These are phyloP conservation scores for Pararge aegeria DNA, from an alignment of 1,140 invertebrate genomes.

Conservation along the genomic window DNA sequence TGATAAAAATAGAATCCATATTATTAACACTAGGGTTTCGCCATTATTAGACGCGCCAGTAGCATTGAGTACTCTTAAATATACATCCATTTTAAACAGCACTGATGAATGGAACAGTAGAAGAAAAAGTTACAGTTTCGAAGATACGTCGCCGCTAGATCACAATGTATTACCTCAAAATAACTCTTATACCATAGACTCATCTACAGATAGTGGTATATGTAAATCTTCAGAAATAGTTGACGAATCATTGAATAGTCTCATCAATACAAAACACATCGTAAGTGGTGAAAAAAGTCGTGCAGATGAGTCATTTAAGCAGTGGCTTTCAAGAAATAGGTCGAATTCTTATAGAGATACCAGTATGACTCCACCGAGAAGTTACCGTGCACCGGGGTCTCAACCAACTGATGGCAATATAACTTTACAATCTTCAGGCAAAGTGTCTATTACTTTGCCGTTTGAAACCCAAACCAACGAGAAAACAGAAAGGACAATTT, in stretches of 20 bases:
- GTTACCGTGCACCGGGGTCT: conserved; percentile 4
- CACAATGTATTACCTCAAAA: conserved; percentile 67
- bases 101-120: conserved; percentile 84
- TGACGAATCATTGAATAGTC: conserved; percentile 46
- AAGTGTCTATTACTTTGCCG: conserved; percentile 73
- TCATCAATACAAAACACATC: conserved; percentile 4
- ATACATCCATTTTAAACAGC: conserved; percentile 67
- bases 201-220: conserved; percentile 86
- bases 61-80: conserved; percentile 67
- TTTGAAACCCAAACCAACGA: conserved; percentile 23
- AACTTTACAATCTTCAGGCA: conserved; percentile 59
- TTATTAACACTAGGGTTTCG: conserved; percentile 44
- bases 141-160: conserved; percentile 80
- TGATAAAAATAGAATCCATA: conserved; percentile 46
- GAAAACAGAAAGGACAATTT: conserved; percentile 19
- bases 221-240: conserved; percentile 84
- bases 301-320: conserved; percentile 62
- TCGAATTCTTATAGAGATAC: conserved; percentile 20
- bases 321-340: conserved; percentile 69
- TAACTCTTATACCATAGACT: conserved; percentile 80
- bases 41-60: conserved; percentile 60
- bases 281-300: conserved; percentile 31
- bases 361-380: conserved; percentile 17
- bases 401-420: conserved; percentile 46
- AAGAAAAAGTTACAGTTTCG: conserved; percentile 87